phyloP scores from a whole-genome alignment of 2,113 vertebrate genomes.

The Chionodraco myersi region DNA sequence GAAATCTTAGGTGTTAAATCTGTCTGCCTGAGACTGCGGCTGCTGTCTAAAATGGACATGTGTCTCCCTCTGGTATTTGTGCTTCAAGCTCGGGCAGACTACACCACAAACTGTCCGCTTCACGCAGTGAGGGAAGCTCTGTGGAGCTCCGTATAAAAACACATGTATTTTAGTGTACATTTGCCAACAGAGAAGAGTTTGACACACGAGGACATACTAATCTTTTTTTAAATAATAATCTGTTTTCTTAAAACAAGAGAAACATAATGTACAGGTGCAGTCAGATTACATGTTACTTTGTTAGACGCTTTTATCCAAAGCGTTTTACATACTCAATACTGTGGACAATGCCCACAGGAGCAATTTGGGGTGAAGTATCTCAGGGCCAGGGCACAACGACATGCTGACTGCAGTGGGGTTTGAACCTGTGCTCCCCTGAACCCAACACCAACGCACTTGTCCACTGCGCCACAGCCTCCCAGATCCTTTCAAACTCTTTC shows the following conservation, averaged over 20 bases:
- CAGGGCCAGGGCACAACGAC: too few relatives aligned
- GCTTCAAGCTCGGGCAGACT: conserved; percentile 21
- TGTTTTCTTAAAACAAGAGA: background rate
- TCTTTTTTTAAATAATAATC: background rate
- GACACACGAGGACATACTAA: background rate
- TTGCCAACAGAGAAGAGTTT: conserved; percentile 14
- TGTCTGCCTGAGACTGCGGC: conserved; percentile 60
- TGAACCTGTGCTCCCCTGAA: too few relatives aligned
- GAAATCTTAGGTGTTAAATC: conserved; percentile 66
- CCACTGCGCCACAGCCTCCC: too few relatives aligned
- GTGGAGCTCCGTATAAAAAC: conserved; percentile 6
- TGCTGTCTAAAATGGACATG: conserved; percentile 51
- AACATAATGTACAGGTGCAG: too few relatives aligned
- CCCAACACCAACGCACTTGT: too few relatives aligned
- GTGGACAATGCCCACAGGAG: too few relatives aligned
- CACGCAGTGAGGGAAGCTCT: background rate
- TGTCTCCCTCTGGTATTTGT: conserved; percentile 48
- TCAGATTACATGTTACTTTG: background rate
- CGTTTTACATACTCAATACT: too few relatives aligned
- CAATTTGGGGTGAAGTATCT: too few relatives aligned
- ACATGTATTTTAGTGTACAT: background rate
- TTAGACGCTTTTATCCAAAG: too few relatives aligned
- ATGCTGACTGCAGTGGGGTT: too few relatives aligned
- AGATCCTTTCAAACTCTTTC: background rate
- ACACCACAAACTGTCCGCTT: conserved; percentile 42